Conservation (phyloP, 2,797 vertebrate genomes). For the Odontamblyopus lacepedii region DNA sequence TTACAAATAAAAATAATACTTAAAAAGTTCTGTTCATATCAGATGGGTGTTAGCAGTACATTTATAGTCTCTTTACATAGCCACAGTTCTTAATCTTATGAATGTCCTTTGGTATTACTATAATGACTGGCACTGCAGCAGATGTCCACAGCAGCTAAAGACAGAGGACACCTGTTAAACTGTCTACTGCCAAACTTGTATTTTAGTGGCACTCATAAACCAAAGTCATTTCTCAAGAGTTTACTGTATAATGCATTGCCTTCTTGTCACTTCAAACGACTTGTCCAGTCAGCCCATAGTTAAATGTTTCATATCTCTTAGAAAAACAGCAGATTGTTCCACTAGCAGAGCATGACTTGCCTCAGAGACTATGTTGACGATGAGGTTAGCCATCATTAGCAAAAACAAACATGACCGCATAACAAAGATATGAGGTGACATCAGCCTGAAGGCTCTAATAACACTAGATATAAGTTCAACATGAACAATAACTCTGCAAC, state of each 20-base stretch:
- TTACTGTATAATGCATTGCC: not conserved
- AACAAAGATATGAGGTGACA: slow-evolving; percentile 42
- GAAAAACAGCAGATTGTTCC: slow-evolving; percentile 21
- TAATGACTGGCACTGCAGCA: slow-evolving; percentile 4
- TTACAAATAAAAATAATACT: not conserved
- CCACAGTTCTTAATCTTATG: slow-evolving; percentile 3
- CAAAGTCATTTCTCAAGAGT: not conserved
- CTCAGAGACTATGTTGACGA: slow-evolving; percentile 13
- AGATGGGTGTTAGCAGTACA: not conserved
- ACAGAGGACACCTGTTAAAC: slow-evolving; percentile 20
- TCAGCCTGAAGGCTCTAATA: slow-evolving; percentile 33
- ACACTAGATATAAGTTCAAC: slow-evolving; percentile 14
- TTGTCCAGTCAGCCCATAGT: not conserved
- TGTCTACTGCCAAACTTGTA: not conserved
- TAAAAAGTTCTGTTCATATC: not conserved
- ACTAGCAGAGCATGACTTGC: slow-evolving; percentile 14
- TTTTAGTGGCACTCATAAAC: slow-evolving; percentile 5
- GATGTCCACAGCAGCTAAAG: slow-evolving; percentile 15
- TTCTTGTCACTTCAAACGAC: not conserved
- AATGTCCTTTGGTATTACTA: slow-evolving; percentile 16
- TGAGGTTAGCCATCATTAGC: slow-evolving; percentile 33
- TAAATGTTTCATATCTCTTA: slow-evolving; percentile 18
- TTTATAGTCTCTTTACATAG: not conserved
- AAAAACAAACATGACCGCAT: slow-evolving; percentile 63
- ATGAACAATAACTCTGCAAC: no score